phyloP scores from a whole-genome alignment of 2,888 invertebrate species.

The Andrena trimmerana region DNA sequence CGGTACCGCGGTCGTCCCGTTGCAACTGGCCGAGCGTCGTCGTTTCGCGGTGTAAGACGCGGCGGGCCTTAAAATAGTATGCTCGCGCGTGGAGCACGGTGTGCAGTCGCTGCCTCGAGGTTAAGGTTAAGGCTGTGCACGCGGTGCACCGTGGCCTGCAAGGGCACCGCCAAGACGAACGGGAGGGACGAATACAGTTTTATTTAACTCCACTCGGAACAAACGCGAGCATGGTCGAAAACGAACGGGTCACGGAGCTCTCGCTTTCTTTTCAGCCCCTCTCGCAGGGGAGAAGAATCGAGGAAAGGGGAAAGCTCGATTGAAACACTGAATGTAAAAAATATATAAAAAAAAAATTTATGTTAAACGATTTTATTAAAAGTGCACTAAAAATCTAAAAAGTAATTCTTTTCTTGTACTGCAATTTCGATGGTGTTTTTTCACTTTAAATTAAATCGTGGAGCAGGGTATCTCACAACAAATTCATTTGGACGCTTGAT shows the following conservation, averaged over 20 bases:
- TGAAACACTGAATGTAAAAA: background rate
- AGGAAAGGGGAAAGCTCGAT: background rate
- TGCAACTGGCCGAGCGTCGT: conserved; percentile 10
- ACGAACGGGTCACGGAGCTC: background rate
- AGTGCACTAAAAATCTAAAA: too few relatives aligned
- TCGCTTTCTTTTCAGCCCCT: background rate
- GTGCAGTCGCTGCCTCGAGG: conserved; percentile 50
- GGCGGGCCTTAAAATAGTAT: conserved; percentile 70
- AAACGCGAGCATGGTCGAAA: background rate
- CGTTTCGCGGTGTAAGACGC: conserved; percentile 46
- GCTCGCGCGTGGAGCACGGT: conserved; percentile 25
- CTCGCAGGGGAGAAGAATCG: background rate
- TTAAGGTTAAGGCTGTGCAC: conserved; percentile 65
- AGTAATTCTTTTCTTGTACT: too few relatives aligned
- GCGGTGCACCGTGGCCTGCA: conserved; percentile 16
- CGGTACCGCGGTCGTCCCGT: conserved; percentile 28
- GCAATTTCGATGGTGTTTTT: too few relatives aligned
- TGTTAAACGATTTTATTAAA: too few relatives aligned
- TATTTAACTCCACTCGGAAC: conserved; percentile 12
- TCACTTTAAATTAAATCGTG: too few relatives aligned
- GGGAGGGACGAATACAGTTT: conserved; percentile 17
- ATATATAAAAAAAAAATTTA: too few relatives aligned
- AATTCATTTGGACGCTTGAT: too few relatives aligned
- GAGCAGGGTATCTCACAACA: too few relatives aligned
- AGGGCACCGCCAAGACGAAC: conserved; percentile 44